Base-by-base conservation (phyloP, 2,888 invertebrate genomes). In the Dasypogon diadema region DNA sequence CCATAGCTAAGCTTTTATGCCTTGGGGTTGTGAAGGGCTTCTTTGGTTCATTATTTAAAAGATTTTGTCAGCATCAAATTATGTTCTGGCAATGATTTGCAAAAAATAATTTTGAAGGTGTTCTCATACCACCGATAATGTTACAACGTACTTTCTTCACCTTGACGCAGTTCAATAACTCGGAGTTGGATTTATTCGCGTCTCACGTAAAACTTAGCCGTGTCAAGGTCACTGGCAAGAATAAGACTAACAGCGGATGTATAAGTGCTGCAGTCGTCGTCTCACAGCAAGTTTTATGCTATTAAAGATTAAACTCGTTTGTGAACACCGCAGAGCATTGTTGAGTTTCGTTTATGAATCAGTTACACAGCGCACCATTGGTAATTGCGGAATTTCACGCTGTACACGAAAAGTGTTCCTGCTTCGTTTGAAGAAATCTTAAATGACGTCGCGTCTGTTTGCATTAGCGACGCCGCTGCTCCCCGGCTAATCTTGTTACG, bases 131-230 rank as follows among this genome's bases (percentile, higher is more conserved):
- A n/a, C n/a, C n/a, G n/a, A n/a, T n/a, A n/a, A n/a, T n/a, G n/a
- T n/a, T n/a, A n/a, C n/a, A 30, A 30, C 8, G 30, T 21, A 37
- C 22, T 18, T 18, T 34, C 37, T 8, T 60, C 37, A 60, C 60
- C 60, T 60, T 60, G 60, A 4, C 37, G 60, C 37, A 37, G 60
- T 60, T 60, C 60, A 60, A 37, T 37, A 60, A 60, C 60, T 22
- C 37, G 37, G 18, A 16, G 18, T 10, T 22, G 37, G 37, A 60
- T 60, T 60, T 60, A 60, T 34, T 37, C 34, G 60, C 37, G 37
- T 37, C 24, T 42, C 60, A 60, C 60, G 60, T 37, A 60, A 30
- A 60, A 60, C 60, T 16, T 16, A 18, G 60, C 21, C 37, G 26
- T 37, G 60, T 60, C 60, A 60, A 60, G 60, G 60, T 60, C 37